A percentile compares a stretch with the other conserved stretches of the same genome.
phyloP scores from a whole-genome alignment of 2,797 vertebrate genomes.

The Halcyon smyrnensis region DNA sequence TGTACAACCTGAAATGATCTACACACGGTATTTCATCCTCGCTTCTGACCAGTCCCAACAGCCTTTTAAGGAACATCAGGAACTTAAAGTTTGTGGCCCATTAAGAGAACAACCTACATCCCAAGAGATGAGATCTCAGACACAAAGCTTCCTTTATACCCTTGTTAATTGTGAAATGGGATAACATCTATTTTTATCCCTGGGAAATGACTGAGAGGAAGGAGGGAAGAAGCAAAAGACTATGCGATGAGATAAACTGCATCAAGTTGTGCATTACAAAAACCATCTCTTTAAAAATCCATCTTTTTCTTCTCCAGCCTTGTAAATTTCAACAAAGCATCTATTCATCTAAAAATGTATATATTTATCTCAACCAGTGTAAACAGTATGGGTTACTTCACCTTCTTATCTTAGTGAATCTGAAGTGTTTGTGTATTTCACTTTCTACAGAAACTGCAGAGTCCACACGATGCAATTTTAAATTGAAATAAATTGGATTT shows the following conservation, averaged over 20 bases:
- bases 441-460: background rate
- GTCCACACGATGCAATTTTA: background rate
- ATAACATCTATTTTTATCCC: constrained; percentile 36
- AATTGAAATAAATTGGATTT: background rate
- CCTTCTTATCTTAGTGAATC: background rate
- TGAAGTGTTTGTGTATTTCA: background rate
- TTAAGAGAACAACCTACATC: background rate
- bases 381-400: background rate
- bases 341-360: background rate
- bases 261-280: background rate
- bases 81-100: background rate
- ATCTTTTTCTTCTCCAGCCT: background rate
- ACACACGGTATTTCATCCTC: background rate
- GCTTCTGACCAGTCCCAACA: background rate
- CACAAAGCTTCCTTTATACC: background rate
- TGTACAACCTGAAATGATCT: background rate
- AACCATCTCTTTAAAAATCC: background rate
- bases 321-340: background rate
- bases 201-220: background rate
- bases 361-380: background rate
- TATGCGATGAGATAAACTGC: background rate
- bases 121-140: background rate
- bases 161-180: background rate
- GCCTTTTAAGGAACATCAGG: background rate
- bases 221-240: background rate